These are phyloP conservation scores for Andrena chrysosceles DNA, from an alignment of 2,888 invertebrate genomes.

Conservation along the genomic window DNA sequence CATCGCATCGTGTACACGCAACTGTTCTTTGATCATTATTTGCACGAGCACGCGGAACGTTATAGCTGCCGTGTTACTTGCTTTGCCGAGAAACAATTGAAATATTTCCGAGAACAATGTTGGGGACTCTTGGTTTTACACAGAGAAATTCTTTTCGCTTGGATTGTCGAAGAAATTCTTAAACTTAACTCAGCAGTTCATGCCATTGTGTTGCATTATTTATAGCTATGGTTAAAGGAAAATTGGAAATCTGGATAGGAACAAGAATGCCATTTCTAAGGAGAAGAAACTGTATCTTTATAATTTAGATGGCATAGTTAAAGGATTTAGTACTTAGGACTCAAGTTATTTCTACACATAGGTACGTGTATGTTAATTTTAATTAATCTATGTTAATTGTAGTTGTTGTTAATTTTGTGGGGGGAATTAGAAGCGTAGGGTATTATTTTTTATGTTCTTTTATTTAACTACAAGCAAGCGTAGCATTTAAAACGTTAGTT, in stretches of 20 bases:
- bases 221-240: not conserved
- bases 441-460: not conserved
- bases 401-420: not conserved
- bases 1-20: constrained; percentile 31
- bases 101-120: constrained; percentile 1
- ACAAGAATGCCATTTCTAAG: not conserved
- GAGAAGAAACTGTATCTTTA: not conserved
- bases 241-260: not conserved
- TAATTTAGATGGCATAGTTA: not conserved
- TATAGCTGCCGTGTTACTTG: constrained; percentile 1
- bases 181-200: not conserved
- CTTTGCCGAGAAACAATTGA: constrained; percentile 14
- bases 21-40: constrained; percentile 36
- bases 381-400: not conserved
- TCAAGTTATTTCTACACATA: not conserved
- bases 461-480: too few relatives aligned
- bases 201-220: not conserved
- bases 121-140: not conserved
- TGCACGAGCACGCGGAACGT: constrained; percentile 14
- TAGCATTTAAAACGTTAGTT: too few relatives aligned
- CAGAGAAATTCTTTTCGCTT: constrained; percentile 2
- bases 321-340: not conserved
- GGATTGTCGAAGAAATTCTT: not conserved
- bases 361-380: not conserved
- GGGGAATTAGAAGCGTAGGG: not conserved